A percentile compares a stretch with the other conserved stretches of the same genome.
phyloP scores from a whole-genome alignment of 2,797 vertebrate species.

The Argya squamiceps region DNA sequence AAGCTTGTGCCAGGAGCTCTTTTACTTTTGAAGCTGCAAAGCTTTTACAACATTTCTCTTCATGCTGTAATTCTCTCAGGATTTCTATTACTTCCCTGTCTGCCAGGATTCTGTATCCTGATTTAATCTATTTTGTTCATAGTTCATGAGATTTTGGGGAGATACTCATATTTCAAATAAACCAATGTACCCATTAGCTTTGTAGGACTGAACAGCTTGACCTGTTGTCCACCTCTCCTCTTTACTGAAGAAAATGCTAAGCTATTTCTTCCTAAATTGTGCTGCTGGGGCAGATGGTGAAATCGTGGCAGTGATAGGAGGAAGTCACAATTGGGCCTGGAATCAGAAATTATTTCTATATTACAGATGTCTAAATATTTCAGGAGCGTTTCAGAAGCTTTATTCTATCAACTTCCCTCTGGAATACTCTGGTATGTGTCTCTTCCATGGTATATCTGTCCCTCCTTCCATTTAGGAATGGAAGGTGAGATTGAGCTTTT shows the following conservation, averaged over 20 bases:
- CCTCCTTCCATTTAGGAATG: not conserved
- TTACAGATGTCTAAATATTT: not conserved
- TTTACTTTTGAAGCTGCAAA: not conserved
- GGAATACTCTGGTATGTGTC: not conserved
- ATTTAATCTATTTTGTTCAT: not conserved
- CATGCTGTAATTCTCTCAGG: not conserved
- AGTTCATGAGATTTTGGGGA: not conserved
- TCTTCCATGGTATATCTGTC: not conserved
- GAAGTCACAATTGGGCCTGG: not conserved
- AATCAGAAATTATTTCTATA: not conserved
- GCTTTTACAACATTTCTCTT: not conserved
- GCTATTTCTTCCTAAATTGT: not conserved
- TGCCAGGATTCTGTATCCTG: not conserved
- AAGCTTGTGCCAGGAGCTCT: not conserved
- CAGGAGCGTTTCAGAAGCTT: not conserved
- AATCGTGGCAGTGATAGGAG: not conserved
- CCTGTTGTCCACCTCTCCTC: not conserved
- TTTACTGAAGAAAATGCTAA: not conserved
- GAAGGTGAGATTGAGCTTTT: not conserved
- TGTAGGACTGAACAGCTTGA: not conserved
- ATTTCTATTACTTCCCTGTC: not conserved
- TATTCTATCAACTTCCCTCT: not conserved
- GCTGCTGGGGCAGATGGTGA: not conserved
- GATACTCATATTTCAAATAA: not conserved
- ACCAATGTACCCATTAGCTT: not conserved